A percentile compares a stretch with the other conserved stretches of the same genome.
Conservation (phyloP, 2,888 invertebrate species). For the Malthinus flaveolus region DNA sequence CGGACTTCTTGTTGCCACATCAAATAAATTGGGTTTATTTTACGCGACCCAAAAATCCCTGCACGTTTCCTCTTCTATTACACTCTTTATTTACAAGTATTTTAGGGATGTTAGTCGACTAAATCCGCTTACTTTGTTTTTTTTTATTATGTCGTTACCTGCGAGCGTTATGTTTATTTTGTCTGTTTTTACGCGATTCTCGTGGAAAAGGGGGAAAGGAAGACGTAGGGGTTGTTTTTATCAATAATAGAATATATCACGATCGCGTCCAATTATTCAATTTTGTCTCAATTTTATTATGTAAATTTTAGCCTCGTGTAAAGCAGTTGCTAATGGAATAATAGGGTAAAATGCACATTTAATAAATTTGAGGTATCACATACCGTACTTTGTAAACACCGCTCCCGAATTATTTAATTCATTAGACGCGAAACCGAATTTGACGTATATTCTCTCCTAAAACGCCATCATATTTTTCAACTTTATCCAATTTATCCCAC, state of each 20-base stretch:
- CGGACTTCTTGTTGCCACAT: constrained; percentile 53
- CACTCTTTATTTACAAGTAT: constrained; percentile 42
- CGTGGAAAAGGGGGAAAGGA: background rate
- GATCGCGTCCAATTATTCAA: background rate
- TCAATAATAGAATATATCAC: background rate
- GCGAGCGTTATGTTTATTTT: constrained; percentile 52
- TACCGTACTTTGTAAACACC: constrained; percentile 18
- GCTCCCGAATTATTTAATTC: constrained; percentile 19
- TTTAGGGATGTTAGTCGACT: constrained; percentile 37
- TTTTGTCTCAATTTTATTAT: background rate
- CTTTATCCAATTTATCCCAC: too few species aligned
- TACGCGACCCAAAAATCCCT: constrained; percentile 9
- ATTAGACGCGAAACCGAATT: constrained; percentile 12
- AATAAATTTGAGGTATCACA: constrained; percentile 22
- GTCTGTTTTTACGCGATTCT: background rate
- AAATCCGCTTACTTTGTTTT: constrained; percentile 44
- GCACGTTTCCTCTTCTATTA: constrained; percentile 24
- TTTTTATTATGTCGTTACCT: constrained; percentile 55
- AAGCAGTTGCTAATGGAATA: constrained; percentile 23
- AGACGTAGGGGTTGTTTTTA: background rate
- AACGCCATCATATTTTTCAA: background rate
- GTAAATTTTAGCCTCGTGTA: background rate
- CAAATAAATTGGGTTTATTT: constrained; percentile 54
- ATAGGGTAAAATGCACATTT: constrained; percentile 19
- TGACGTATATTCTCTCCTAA: constrained; percentile 20